Evolutionary conservation across 2,888 invertebrate genomes (phyloP).

Genomic region (Stenotaenia linearis): DNA sequence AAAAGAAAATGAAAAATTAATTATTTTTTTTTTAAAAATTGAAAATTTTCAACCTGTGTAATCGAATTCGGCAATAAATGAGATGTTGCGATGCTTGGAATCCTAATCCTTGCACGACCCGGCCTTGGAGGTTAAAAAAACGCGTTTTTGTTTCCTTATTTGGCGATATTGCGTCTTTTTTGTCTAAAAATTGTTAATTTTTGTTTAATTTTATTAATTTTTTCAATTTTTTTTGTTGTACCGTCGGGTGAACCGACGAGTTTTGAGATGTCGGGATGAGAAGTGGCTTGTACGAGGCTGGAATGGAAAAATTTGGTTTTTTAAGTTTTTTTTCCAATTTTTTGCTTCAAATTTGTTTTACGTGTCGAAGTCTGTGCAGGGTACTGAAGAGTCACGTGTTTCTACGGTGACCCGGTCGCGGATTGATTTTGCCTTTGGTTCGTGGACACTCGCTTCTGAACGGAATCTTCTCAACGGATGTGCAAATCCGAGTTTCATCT

Average conservation of each 20-base stretch:
- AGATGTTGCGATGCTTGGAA: conserved; percentile 8
- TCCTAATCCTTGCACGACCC: conserved; percentile 14
- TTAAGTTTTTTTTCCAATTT: too few species aligned
- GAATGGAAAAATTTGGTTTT: neutral
- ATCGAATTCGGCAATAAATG: neutral
- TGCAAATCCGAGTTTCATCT: conserved; percentile 48
- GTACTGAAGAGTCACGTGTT: neutral
- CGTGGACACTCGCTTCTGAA: conserved; percentile 50
- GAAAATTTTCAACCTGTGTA: neutral
- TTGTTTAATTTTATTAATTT: too few species aligned
- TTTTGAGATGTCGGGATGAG: conserved; percentile 49
- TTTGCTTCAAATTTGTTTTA: neutral
- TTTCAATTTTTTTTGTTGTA: too few species aligned
- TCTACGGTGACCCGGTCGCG: conserved; percentile 29
- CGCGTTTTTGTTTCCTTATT: conserved; percentile 39
- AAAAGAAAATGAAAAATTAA: neutral
- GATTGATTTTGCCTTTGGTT: conserved; percentile 38
- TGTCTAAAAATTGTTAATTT: too few species aligned
- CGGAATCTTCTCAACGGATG: conserved; percentile 47
- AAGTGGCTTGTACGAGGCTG: conserved; percentile 47
- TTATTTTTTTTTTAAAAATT: too few species aligned
- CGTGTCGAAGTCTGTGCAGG: conserved; percentile 27
- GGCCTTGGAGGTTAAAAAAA: conserved; percentile 26
- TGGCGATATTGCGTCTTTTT: too few species aligned
- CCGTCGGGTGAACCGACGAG: neutral